A percentile compares a stretch with the other conserved stretches of the same genome.
Conservation (phyloP, 2,797 vertebrate species). For the Sebastes reedi region DNA sequence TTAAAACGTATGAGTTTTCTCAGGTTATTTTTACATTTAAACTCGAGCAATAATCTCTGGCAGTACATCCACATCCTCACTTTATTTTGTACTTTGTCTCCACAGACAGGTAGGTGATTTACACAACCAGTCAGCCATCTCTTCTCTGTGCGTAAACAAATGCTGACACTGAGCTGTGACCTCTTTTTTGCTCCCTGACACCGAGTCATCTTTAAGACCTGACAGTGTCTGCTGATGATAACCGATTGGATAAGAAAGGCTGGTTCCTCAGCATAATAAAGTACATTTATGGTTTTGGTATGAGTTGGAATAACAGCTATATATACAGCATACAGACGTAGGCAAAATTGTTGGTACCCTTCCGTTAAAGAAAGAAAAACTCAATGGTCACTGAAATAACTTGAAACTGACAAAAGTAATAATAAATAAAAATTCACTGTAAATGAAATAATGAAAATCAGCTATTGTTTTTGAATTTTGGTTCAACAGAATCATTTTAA, state of each 20-base stretch:
- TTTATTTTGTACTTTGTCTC: conserved; percentile 18
- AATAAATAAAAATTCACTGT: too few relatives aligned
- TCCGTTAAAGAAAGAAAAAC: too few relatives aligned
- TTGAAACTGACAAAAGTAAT: too few relatives aligned
- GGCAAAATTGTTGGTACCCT: too few relatives aligned
- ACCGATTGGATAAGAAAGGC: conserved; percentile 9
- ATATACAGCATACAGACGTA: too few relatives aligned
- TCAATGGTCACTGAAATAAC: too few relatives aligned
- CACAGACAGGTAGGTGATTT: conserved; percentile 34
- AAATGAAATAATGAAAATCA: too few relatives aligned
- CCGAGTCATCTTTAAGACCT: conserved; percentile 20
- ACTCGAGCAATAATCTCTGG: neutral
- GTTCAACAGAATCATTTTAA: too few relatives aligned
- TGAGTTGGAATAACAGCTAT: neutral
- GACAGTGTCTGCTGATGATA: conserved; percentile 1
- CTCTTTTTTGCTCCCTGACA: conserved; percentile 46
- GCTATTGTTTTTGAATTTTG: too few relatives aligned
- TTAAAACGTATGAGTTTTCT: neutral
- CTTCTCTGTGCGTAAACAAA: conserved; percentile 44
- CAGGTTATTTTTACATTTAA: neutral
- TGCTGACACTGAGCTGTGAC: conserved; percentile 45
- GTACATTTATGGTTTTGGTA: neutral
- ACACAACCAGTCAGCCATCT: conserved; percentile 22
- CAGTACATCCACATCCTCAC: neutral
- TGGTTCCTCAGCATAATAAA: neutral